Base-by-base conservation (phyloP, 2,888 invertebrate species). In the Ochropleura plecta region DNA sequence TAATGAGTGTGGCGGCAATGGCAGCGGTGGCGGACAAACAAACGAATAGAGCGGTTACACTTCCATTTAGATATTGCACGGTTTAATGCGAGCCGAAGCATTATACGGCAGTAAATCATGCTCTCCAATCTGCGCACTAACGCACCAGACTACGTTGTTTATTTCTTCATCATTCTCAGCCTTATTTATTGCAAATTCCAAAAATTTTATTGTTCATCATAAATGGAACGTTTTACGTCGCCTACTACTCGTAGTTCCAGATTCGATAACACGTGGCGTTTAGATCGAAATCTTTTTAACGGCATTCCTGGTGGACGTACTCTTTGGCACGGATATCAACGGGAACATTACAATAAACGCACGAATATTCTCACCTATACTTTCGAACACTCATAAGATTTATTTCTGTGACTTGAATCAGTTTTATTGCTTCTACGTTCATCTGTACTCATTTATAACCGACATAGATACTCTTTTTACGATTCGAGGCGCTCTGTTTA, bases 401-500 rank as follows among this genome's bases (percentile, higher is more conserved):
- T 96, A 96, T 96, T 96, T 94, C 93, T 91, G 95, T 94, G 95
- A 95, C 94, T 96, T 93, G 94, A 93, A 94, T 95, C 93, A 93
- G 94, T 95, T 96, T 96, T 96, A 96, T 95, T 93, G 93, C 95
- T 91, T 89, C 92, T 93, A 91, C 94, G 94, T 95, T 95, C 95
- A 95, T 95, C 95, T 95, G 94, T 92, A 95, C 94, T 95, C 96
- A 96, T 96, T 96, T 96, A 96, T 96, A 95, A 93, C 93, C 92
- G 93, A 93, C 95, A 94, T 95, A 95, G 95, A 95, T 95, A 95
- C 93, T 93, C 93, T 96, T 96, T 93, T 96, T 96, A 96, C 96
- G 96, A 96, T 96, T 95, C 92, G 91, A 93, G 92, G 92, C 95
- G 95, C 91, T 95, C 93, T 95, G 96, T 96, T 96, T 96, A 96